Evolutionary conservation across 2,797 vertebrate genomes (phyloP).

Genomic region (Loriculus beryllinus): DNA sequence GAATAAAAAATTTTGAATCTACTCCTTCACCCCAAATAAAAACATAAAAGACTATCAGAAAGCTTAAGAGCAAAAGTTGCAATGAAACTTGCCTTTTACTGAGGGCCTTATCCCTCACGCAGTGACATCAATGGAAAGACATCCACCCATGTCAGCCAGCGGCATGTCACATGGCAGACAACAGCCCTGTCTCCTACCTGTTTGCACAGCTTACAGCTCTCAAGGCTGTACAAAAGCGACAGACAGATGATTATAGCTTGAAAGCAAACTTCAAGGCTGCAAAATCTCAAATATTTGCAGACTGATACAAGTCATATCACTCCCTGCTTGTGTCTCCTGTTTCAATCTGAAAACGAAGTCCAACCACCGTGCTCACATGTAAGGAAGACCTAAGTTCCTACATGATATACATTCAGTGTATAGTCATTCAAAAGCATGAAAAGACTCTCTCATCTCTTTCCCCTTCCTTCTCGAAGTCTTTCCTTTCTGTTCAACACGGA

Average conservation of each 20-base stretch:
- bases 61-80: neutral
- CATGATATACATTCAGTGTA: neutral
- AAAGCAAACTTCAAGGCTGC: constrained; percentile 11
- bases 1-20: neutral
- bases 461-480: neutral
- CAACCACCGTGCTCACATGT: neutral
- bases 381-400: neutral
- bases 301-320: neutral
- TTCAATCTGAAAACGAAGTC: neutral
- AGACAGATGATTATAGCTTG: neutral
- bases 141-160: neutral
- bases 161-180: neutral
- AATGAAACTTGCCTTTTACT: neutral
- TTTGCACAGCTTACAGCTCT: constrained; percentile 15
- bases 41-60: neutral
- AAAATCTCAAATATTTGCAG: constrained; percentile 15
- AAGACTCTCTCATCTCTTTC: neutral
- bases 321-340: neutral
- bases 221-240: constrained; percentile 1
- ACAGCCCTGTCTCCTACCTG: neutral
- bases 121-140: neutral
- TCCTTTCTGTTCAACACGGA: neutral
- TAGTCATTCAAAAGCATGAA: neutral
- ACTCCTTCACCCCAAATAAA: neutral
- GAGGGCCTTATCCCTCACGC: neutral